Evolutionary conservation across 2,888 invertebrate genomes (phyloP).

Genomic region (Lottia scabra): DNA sequence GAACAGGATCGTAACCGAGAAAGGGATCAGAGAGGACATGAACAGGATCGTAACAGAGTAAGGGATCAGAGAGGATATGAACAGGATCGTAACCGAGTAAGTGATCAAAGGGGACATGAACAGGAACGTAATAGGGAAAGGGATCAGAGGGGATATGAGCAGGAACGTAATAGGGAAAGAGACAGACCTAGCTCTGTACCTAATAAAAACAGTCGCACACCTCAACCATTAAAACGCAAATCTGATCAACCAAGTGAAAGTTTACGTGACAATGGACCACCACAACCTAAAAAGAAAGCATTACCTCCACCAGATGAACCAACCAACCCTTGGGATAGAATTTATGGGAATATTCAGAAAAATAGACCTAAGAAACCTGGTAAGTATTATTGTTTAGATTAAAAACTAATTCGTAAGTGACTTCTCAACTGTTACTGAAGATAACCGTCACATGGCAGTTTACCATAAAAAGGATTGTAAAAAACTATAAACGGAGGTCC

Average conservation of each 20-base stretch:
- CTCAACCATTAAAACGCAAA: constrained; percentile 15
- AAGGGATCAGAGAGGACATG: not conserved
- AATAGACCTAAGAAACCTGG: constrained; percentile 43
- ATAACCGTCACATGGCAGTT: no score
- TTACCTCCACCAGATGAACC: constrained; percentile 15
- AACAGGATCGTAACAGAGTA: not conserved
- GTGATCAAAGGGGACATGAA: not conserved
- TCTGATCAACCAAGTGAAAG: constrained; percentile 44
- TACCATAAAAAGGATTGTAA: no score
- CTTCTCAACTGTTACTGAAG: no score
- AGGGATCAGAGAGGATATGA: not conserved
- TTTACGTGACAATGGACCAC: constrained; percentile 42
- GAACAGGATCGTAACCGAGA: not conserved
- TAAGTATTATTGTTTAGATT: constrained; percentile 15
- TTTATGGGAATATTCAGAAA: constrained; percentile 48
- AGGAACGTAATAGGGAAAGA: not conserved
- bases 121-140: not conserved
- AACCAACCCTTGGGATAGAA: constrained; percentile 49
- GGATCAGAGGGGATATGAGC: constrained; percentile 5
- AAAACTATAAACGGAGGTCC: no score
- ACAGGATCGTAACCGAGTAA: not conserved
- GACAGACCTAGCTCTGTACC: not conserved
- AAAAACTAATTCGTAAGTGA: no score
- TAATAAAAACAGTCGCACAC: not conserved
- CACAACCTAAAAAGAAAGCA: constrained; percentile 17